Conservation (phyloP, 1,140 invertebrate genomes). For the Pseudomyrmex gracilis region DNA sequence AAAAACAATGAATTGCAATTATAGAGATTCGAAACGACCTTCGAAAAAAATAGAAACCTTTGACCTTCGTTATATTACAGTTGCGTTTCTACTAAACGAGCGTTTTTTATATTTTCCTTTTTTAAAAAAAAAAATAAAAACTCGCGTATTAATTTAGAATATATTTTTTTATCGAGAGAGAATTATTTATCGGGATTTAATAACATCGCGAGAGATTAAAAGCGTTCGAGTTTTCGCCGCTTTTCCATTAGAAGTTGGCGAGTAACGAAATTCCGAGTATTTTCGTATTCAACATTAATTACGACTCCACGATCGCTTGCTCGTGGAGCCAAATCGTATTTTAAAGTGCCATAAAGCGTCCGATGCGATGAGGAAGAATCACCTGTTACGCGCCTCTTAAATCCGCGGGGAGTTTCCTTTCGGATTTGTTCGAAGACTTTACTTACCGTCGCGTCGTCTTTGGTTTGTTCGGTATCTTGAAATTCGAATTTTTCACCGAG, state of each 20-base stretch:
- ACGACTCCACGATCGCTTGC: background rate
- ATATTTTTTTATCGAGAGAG: too few species aligned
- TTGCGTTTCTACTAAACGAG: too few species aligned
- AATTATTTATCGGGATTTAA: too few species aligned
- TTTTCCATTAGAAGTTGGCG: background rate
- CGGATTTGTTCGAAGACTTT: slow-evolving; percentile 24
- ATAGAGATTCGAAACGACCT: too few species aligned
- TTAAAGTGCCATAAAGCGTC: slow-evolving; percentile 34
- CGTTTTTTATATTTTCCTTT: too few species aligned
- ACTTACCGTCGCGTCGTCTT: slow-evolving; percentile 8
- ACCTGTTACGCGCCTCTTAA: slow-evolving; percentile 62
- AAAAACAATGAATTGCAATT: too few species aligned
- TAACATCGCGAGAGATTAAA: too few species aligned
- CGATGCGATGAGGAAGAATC: slow-evolving; percentile 49
- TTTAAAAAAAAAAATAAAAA: too few species aligned
- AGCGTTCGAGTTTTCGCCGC: too few species aligned
- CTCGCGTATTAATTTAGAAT: too few species aligned
- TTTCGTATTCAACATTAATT: slow-evolving; percentile 43
- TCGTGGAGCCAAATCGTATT: slow-evolving; percentile 35
- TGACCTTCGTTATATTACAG: too few species aligned
- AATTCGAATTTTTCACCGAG: slow-evolving; percentile 52
- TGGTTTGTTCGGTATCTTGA: slow-evolving; percentile 31
- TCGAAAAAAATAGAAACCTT: too few species aligned
- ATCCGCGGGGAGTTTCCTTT: slow-evolving; percentile 49
- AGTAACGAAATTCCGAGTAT: slow-evolving; percentile 14